Conservation (phyloP, 2,113 vertebrate genomes). For the Serilophus lunatus region DNA sequence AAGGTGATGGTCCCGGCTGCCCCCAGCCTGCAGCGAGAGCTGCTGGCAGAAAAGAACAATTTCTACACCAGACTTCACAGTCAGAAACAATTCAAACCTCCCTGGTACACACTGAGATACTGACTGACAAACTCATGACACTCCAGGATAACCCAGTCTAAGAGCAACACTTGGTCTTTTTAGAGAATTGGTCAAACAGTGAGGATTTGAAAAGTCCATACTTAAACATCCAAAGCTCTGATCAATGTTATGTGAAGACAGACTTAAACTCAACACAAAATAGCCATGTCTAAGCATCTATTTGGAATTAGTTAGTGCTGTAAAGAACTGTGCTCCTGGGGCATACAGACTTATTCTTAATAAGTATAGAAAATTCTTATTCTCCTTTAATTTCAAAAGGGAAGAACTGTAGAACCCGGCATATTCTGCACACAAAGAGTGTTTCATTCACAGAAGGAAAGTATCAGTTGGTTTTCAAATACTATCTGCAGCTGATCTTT, state of each 20-base stretch:
- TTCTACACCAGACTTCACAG: background rate
- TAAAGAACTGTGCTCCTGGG: background rate
- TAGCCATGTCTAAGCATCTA: background rate
- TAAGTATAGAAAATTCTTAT: background rate
- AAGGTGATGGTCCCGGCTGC: background rate
- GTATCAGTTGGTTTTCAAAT: background rate
- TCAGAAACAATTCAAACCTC: background rate
- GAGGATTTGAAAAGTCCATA: background rate
- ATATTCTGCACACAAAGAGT: background rate
- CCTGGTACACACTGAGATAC: background rate
- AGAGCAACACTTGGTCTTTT: background rate
- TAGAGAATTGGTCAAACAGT: background rate
- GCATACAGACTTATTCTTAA: background rate
- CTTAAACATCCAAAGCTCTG: background rate
- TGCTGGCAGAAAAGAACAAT: background rate
- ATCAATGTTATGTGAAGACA: background rate
- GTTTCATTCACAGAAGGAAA: background rate
- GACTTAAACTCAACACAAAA: background rate
- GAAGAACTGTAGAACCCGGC: background rate
- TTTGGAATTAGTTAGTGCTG: background rate
- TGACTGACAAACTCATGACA: rapidly evolving
- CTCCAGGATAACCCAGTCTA: background rate
- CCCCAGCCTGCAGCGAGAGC: background rate
- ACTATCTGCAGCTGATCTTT: background rate
- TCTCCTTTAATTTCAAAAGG: background rate